Evolutionary conservation across 2,113 vertebrate genomes (phyloP).

Genomic region (Calidris pygmaea): DNA sequence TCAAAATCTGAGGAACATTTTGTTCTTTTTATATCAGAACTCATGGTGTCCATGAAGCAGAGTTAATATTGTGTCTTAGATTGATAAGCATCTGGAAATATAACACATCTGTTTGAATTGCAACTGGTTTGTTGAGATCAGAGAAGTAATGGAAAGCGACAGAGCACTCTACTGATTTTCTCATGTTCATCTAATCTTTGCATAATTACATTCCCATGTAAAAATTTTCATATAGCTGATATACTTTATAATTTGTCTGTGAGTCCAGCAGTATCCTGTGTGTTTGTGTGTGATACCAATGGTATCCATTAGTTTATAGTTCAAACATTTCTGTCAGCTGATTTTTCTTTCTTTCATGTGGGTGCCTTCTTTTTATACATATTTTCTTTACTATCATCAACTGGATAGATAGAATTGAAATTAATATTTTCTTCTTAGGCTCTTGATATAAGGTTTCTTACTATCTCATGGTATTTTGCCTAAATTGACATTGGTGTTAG

Average conservation of each 20-base stretch:
- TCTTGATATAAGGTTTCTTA: neutral
- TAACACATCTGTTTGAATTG: neutral
- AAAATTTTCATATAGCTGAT: neutral
- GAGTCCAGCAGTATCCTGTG: neutral
- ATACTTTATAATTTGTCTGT: neutral
- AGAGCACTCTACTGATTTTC: neutral
- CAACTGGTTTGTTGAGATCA: neutral
- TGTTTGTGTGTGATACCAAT: neutral
- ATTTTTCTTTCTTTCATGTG: neutral
- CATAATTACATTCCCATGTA: neutral
- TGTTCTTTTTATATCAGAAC: neutral
- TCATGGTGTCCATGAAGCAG: neutral
- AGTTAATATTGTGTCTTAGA: neutral
- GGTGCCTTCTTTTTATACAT: neutral
- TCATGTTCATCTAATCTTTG: neutral
- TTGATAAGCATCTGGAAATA: neutral
- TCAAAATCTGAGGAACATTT: neutral
- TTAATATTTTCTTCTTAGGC: neutral
- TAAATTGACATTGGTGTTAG: neutral
- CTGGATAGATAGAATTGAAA: neutral
- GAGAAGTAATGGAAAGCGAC: neutral
- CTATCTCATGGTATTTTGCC: neutral
- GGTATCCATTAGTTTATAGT: neutral
- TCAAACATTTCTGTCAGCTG: neutral
- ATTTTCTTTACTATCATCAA: neutral